Conservation (phyloP, 2,113 vertebrate species). For the Eonycteris spelaea region DNA sequence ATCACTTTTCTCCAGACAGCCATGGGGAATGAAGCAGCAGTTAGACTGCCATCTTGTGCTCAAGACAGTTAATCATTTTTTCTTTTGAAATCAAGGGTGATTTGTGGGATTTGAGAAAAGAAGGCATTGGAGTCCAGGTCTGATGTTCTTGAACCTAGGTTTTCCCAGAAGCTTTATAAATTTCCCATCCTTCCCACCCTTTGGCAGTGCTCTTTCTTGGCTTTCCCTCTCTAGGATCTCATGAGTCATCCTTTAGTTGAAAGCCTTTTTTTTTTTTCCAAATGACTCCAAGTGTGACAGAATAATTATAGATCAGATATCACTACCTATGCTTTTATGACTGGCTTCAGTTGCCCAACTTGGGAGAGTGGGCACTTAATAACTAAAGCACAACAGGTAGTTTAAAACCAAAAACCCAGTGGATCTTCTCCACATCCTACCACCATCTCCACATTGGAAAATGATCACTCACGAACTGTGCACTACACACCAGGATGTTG, state of each 20-base stretch:
- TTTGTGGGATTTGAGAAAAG: background rate
- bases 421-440: background rate
- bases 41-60: conserved; percentile 82
- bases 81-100: conserved; percentile 1
- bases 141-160: background rate
- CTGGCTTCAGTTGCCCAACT: background rate
- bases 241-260: conserved; percentile 35
- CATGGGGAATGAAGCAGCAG: conserved; percentile 58
- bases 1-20: background rate
- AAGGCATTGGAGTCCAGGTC: background rate
- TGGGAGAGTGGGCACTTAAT: background rate
- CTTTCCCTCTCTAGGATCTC: background rate
- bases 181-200: background rate
- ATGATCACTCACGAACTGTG: background rate
- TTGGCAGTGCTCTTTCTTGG: background rate
- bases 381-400: background rate
- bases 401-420: background rate
- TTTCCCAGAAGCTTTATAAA: conserved; percentile 8
- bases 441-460: background rate
- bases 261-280: background rate
- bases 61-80: conserved; percentile 63
- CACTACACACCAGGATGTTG: background rate
- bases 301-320: background rate
- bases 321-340: background rate
- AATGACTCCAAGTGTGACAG: background rate